phyloP scores from a whole-genome alignment of 2,888 invertebrate species.

The Phania funesta region DNA sequence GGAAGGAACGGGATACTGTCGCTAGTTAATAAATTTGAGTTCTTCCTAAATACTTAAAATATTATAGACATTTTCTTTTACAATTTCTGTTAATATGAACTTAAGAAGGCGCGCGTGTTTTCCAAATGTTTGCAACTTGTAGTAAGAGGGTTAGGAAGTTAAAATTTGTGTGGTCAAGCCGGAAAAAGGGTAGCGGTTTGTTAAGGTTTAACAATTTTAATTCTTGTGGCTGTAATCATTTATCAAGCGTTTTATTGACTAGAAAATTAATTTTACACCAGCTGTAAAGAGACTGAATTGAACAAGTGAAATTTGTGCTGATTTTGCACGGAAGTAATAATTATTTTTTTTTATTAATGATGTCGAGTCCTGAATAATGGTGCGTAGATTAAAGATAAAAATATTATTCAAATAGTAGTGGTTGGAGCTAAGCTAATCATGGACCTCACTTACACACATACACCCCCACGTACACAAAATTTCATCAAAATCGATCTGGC shows the following conservation, averaged over 20 bases:
- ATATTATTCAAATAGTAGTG: too few relatives aligned
- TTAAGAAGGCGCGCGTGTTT: not conserved
- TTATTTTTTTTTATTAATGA: not conserved
- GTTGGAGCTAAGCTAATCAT: too few relatives aligned
- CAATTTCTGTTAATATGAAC: not conserved
- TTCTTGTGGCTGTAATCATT: not conserved
- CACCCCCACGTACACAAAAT: too few relatives aligned
- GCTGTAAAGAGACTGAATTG: not conserved
- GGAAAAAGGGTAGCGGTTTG: constrained; percentile 30
- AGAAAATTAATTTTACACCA: not conserved
- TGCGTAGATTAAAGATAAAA: too few relatives aligned
- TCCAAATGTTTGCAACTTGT: not conserved
- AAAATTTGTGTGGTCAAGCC: constrained; percentile 45
- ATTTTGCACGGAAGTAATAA: constrained; percentile 32
- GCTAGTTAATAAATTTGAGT: not conserved
- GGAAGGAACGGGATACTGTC: constrained; percentile 18
- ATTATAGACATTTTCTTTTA: not conserved
- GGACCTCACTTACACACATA: too few relatives aligned
- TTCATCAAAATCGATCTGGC: too few relatives aligned
- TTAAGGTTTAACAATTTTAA: not conserved
- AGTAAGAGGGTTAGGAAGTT: constrained; percentile 21
- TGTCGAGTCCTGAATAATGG: too few relatives aligned
- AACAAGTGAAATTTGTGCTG: constrained; percentile 5
- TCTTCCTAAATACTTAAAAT: constrained; percentile 8
- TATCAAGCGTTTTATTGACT: constrained; percentile 31